Evolutionary conservation across 2,113 vertebrate species (phyloP).

Genomic region (Acanthisitta chloris): DNA sequence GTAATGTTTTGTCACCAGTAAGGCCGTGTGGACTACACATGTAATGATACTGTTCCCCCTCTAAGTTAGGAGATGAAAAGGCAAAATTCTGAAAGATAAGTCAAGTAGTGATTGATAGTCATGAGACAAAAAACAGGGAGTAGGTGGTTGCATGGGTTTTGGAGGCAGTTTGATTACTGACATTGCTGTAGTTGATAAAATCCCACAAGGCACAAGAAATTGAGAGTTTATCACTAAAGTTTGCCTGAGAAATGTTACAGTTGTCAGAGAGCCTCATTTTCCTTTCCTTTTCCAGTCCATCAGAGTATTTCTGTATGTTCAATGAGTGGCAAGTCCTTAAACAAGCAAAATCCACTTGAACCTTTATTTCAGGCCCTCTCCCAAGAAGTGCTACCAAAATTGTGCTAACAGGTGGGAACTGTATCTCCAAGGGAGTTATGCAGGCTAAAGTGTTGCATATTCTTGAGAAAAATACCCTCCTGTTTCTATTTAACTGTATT

Average conservation of each 20-base stretch:
- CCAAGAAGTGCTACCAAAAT: background rate
- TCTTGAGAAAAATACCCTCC: background rate
- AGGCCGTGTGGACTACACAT: background rate
- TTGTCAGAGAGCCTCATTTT: background rate
- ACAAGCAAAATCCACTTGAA: background rate
- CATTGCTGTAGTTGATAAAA: background rate
- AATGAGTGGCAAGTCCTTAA: background rate
- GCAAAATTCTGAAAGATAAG: background rate
- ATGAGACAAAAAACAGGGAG: background rate
- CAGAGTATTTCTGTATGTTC: background rate
- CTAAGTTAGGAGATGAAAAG: background rate
- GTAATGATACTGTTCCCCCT: background rate
- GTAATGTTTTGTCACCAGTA: background rate
- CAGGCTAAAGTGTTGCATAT: background rate
- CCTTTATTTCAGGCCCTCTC: background rate
- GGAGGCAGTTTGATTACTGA: background rate
- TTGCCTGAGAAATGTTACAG: background rate
- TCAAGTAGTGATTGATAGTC: background rate
- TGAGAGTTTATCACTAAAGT: background rate
- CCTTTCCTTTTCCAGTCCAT: background rate
- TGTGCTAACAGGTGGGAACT: background rate
- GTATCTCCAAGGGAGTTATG: background rate
- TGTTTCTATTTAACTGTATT: background rate
- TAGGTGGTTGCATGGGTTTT: background rate
- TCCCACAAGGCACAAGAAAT: background rate